Evolutionary conservation across 2,888 invertebrate species (phyloP).

Genomic region (Mesoligia furuncula): DNA sequence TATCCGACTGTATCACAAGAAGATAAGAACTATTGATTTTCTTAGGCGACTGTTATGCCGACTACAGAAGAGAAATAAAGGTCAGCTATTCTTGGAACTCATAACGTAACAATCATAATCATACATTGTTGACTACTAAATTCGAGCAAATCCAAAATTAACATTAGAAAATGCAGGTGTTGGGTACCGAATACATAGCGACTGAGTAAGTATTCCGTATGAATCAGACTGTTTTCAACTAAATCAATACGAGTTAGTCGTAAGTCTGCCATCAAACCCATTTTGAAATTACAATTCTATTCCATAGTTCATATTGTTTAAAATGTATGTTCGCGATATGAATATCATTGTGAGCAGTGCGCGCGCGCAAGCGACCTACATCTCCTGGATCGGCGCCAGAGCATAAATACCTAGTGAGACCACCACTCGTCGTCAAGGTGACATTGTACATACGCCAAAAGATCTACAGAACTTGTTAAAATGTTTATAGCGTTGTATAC

Average conservation of each 20-base stretch:
- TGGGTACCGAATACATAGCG: conserved; percentile 45
- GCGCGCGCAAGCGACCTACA: conserved; percentile 78
- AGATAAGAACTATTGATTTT: not conserved
- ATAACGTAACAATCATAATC: conserved; percentile 11
- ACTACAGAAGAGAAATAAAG: conserved; percentile 1
- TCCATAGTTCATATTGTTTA: conserved; percentile 64
- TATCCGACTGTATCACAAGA: not conserved
- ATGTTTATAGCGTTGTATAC: conserved; percentile 52
- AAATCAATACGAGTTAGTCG: conserved; percentile 50
- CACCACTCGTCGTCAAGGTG: conserved; percentile 81
- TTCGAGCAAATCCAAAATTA: conserved; percentile 40
- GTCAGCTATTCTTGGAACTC: conserved; percentile 12
- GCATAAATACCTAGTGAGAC: conserved; percentile 79
- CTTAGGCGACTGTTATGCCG: not conserved
- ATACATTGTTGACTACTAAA: conserved; percentile 28
- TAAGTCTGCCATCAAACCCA: conserved; percentile 43
- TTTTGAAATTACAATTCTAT: conserved; percentile 63
- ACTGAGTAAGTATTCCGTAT: conserved; percentile 59
- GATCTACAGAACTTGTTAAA: conserved; percentile 54
- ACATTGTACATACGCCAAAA: conserved; percentile 74
- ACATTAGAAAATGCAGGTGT: conserved; percentile 54
- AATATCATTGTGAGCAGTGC: conserved; percentile 65
- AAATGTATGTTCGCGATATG: conserved; percentile 68
- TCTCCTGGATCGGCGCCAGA: conserved; percentile 82
- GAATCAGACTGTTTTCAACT: conserved; percentile 62